Evolutionary conservation across 2,113 vertebrate species (phyloP).

Genomic region (Lampris incognitus): DNA sequence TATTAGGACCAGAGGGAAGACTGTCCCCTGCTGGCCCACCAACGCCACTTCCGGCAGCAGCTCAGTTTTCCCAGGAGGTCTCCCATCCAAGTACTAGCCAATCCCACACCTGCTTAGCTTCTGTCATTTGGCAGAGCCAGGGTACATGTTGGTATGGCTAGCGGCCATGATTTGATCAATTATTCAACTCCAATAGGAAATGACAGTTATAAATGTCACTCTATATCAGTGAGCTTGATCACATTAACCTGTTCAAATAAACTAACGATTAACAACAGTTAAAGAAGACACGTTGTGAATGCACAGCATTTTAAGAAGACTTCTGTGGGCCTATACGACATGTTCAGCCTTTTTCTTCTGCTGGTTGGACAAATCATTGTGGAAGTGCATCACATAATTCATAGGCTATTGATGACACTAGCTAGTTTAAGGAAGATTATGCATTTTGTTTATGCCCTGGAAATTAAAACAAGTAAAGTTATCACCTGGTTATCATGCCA

Average conservation of each 20-base stretch:
- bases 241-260: too few species aligned
- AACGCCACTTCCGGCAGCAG: too few species aligned
- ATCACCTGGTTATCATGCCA: constrained; percentile 17
- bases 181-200: background rate
- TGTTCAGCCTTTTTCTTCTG: background rate
- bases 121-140: too few species aligned
- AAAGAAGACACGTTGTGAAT: too few species aligned
- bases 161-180: background rate
- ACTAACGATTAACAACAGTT: too few species aligned
- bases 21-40: too few species aligned
- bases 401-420: constrained; percentile 25
- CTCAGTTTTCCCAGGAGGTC: too few species aligned
- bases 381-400: constrained; percentile 16
- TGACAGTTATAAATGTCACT: background rate
- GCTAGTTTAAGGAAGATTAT: constrained; percentile 46
- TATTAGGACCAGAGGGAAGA: too few species aligned
- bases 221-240: background rate
- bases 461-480: constrained; percentile 30
- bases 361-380: constrained; percentile 3
- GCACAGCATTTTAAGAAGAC: background rate
- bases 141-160: too few species aligned
- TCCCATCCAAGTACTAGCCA: too few species aligned
- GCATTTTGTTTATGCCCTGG: constrained; percentile 6
- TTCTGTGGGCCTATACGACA: background rate
- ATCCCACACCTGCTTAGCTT: too few species aligned